These are phyloP conservation scores for Drosophila hydei DNA, from an alignment of 1,140 invertebrate species.

Conservation along the genomic window DNA sequence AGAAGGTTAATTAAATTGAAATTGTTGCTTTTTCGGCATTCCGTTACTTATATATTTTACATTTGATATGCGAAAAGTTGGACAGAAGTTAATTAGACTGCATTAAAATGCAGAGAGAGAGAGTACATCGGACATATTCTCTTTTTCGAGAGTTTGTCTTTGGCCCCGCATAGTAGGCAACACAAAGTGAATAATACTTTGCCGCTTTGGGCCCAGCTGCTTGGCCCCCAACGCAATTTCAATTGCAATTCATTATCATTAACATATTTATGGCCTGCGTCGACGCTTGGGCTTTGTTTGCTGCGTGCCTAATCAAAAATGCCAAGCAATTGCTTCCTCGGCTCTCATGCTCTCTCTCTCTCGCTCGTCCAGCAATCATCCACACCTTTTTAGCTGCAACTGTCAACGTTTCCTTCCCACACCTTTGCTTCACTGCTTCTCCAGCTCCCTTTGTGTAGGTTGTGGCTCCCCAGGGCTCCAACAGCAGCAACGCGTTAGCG, in stretches of 20 bases:
- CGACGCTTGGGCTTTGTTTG: conserved; percentile 6
- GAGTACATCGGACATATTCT: background rate
- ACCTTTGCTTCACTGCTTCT: background rate
- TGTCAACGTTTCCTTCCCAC: conserved; percentile 33
- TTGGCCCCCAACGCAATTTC: conserved; percentile 44
- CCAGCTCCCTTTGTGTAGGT: conserved; percentile 1
- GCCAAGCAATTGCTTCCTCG: conserved; percentile 20
- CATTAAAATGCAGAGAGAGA: conserved; percentile 27
- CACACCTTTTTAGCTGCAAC: conserved; percentile 71
- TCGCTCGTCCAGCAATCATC: conserved; percentile 56
- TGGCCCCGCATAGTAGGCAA: conserved; percentile 39
- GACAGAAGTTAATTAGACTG: conserved; percentile 49
- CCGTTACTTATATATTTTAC: background rate
- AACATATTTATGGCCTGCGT: conserved; percentile 67
- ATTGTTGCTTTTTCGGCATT: conserved; percentile 36
- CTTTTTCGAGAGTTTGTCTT: background rate
- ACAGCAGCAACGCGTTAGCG: conserved; percentile 44
- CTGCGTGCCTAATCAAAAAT: conserved; percentile 57
- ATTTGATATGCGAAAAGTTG: conserved; percentile 48
- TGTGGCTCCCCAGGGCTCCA: conserved; percentile 36
- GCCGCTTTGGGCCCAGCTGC: conserved; percentile 15
- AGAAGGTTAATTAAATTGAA: conserved; percentile 70
- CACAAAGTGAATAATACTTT: conserved; percentile 32
- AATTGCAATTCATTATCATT: conserved; percentile 76
- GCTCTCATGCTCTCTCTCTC: too few species aligned